Evolutionary conservation across 2,888 invertebrate genomes (phyloP).

Genomic region (Plebejus anna): DNA sequence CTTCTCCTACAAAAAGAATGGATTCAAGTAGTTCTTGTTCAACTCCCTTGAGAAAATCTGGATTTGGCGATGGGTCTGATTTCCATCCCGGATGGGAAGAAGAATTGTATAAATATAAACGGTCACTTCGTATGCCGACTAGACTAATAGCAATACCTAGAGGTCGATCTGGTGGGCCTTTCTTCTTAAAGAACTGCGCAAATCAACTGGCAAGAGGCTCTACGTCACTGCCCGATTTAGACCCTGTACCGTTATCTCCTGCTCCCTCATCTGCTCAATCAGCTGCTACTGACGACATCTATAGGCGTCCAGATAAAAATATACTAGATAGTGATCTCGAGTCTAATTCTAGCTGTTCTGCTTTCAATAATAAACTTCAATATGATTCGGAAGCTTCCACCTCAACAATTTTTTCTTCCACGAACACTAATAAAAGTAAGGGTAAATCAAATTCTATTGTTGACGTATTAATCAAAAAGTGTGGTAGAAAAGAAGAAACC

Average conservation of each 20-base stretch:
- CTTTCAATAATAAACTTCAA: conserved; percentile 71
- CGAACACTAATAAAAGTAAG: conserved; percentile 56
- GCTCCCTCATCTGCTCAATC: conserved; percentile 82
- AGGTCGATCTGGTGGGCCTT: conserved; percentile 79
- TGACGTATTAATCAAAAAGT: conserved; percentile 84
- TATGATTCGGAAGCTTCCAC: conserved; percentile 85
- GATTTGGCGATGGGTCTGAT: conserved; percentile 85
- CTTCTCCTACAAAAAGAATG: conserved; percentile 58
- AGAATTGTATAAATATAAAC: conserved; percentile 89
- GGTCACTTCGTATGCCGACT: conserved; percentile 89
- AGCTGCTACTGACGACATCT: conserved; percentile 80
- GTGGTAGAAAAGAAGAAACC: conserved; percentile 79
- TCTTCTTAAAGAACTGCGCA: conserved; percentile 54
- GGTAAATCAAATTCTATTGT: conserved; percentile 80
- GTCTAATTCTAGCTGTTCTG: conserved; percentile 83
- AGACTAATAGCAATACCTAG: conserved; percentile 89
- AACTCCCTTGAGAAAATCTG: conserved; percentile 74
- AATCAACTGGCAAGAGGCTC: conserved; percentile 82
- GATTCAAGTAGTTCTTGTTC: conserved; percentile 59
- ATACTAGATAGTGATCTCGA: conserved; percentile 83
- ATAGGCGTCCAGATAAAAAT: conserved; percentile 68
- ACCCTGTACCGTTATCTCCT: conserved; percentile 86
- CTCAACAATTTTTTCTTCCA: conserved; percentile 82
- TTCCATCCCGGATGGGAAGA: conserved; percentile 91
- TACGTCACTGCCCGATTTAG: conserved; percentile 88